Base-by-base conservation (phyloP, 64 coral and sea anemone species). In the Montipora cactus region DNA sequence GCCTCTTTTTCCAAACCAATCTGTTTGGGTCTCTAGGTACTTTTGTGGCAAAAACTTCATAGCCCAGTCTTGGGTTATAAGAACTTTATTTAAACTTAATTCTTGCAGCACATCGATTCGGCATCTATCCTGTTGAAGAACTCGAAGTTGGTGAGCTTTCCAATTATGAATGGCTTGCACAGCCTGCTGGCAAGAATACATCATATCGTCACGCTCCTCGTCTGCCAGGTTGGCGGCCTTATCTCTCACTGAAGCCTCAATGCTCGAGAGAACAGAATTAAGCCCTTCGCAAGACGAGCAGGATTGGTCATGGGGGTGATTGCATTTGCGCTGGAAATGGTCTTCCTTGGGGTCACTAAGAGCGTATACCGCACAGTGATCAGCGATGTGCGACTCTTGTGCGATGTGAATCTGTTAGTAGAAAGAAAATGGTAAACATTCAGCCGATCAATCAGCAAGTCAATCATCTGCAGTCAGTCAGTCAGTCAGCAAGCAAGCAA, bases 211-310 rank as follows among this genome's bases (percentile, higher is more conserved):
- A 15, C 52, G 59, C 51, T 79, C 88, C 23, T 90, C 88, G 2
- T 45, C 16, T 79, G 1, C 51, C 74, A 79, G 37, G 20, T 59
- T 67, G 12, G 7, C 1, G 12, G 51, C 70, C 73, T 62, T 62
- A 18, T 48, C 45, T 14, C 3, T 50, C 4, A 88, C 44, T 44
- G 68, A 21, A 45, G 74, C 19, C 20, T 90, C 19, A 21, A 90
- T 90, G 18, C 22, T 73, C 0, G 44, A 16, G 12, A 90, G 76
- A 8, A 90, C 74, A 67, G 25, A 59, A n/a, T 79, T 79, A 23
- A 90, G 75, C 18, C 55, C 88, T 55, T 90, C 57, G 18, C 88
- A 90, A 4, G 75, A 90, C 64, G 89, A 21, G 18, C 89, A 90
- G 49, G 47, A 48, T 21, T 79, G 55, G 59, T 90, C 77, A 48